Evolutionary conservation across 2,888 invertebrate genomes (phyloP).

Genomic region (Sinhomidia bicolor): DNA sequence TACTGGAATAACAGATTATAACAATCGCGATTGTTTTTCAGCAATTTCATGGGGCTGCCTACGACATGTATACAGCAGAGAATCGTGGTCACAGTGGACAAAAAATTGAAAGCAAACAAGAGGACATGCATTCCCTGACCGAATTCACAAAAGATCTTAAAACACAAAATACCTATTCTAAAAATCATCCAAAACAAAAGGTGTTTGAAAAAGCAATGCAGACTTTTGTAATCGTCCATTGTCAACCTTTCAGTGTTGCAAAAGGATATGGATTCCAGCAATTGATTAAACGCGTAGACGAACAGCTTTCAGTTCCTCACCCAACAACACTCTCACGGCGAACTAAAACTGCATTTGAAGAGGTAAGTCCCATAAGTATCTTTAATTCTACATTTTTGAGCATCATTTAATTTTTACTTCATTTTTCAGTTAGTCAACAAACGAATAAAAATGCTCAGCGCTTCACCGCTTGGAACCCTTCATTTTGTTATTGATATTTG

Average conservation of each 20-base stretch:
- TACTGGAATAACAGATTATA: too few relatives aligned
- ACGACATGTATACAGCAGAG: too few relatives aligned
- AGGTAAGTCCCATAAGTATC: neutral
- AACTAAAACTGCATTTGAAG: neutral
- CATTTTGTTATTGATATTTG: constrained; percentile 24
- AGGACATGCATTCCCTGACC: too few relatives aligned
- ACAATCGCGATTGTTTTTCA: too few relatives aligned
- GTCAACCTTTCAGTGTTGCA: neutral
- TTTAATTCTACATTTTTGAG: neutral
- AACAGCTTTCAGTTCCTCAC: neutral
- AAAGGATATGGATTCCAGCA: neutral
- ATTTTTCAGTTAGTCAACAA: neutral
- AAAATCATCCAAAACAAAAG: neutral
- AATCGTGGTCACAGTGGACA: too few relatives aligned
- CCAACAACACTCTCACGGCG: neutral
- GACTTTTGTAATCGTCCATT: neutral
- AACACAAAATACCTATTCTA: too few relatives aligned
- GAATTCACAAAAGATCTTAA: too few relatives aligned
- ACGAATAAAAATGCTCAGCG: neutral
- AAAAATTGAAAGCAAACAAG: too few relatives aligned
- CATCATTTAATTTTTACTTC: neutral
- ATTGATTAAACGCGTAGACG: neutral
- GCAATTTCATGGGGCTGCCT: too few relatives aligned
- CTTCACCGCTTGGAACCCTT: neutral
- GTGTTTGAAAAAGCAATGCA: neutral